Evolutionary conservation across 2,797 vertebrate genomes (phyloP).

Genomic region (Phrynocephalus guinanensis): DNA sequence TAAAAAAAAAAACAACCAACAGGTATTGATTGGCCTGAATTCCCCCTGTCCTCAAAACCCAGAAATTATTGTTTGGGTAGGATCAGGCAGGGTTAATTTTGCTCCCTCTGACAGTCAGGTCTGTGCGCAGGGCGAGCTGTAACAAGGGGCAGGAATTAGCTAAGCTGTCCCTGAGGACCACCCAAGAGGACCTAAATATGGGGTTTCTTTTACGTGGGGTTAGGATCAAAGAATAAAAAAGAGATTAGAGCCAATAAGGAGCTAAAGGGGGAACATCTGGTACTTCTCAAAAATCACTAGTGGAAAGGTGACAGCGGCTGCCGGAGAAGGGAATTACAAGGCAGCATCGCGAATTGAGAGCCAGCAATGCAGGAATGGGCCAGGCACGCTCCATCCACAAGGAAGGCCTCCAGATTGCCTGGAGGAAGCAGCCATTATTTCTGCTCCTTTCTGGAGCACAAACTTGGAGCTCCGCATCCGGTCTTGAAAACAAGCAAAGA

Average conservation of each 20-base stretch:
- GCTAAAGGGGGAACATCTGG: constrained; percentile 73
- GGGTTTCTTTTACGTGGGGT: constrained; percentile 69
- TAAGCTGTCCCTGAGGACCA: constrained; percentile 69
- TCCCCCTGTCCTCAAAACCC: neutral
- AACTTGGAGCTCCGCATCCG: neutral
- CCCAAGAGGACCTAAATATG: constrained; percentile 72
- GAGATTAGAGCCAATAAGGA: constrained; percentile 71
- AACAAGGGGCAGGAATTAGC: constrained; percentile 70
- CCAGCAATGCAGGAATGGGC: neutral
- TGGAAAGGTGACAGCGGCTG: constrained; percentile 62
- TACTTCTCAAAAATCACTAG: constrained; percentile 64
- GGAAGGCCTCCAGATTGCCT: neutral
- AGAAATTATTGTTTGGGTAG: constrained; percentile 49
- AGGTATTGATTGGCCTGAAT: too few species aligned
- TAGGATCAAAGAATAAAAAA: constrained; percentile 73
- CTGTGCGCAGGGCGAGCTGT: constrained; percentile 57
- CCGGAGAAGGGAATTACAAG: constrained; percentile 33
- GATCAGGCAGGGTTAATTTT: constrained; percentile 57
- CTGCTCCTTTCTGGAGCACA: neutral
- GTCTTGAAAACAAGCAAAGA: neutral
- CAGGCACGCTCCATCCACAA: neutral
- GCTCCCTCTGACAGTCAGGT: constrained; percentile 59
- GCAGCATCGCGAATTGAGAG: constrained; percentile 11
- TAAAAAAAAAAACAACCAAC: neutral
- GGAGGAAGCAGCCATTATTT: neutral